A percentile compares a stretch with the other conserved stretches of the same genome.
These are phyloP conservation scores for Netelia inedita DNA, from an alignment of 2,888 invertebrate genomes.

Conservation along the genomic window DNA sequence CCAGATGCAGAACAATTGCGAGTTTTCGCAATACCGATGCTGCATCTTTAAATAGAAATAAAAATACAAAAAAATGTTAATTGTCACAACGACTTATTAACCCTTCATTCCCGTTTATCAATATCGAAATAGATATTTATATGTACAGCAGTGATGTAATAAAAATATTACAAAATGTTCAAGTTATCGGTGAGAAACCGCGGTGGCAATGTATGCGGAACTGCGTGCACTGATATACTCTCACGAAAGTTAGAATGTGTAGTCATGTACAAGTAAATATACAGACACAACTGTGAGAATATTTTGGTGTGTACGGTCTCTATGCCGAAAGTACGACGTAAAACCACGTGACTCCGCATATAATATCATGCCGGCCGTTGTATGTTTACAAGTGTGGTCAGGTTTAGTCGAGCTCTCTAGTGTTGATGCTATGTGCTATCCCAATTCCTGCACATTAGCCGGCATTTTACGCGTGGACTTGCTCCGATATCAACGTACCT, in stretches of 20 bases:
- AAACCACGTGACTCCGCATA: slow-evolving; percentile 18
- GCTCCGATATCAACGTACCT: neutral
- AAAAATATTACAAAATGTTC: neutral
- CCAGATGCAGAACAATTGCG: slow-evolving; percentile 14
- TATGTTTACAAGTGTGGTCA: neutral
- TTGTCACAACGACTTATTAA: slow-evolving; percentile 8
- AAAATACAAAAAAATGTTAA: slow-evolving; percentile 28
- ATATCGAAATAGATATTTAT: slow-evolving; percentile 19
- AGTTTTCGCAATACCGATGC: slow-evolving; percentile 23
- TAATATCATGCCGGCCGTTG: neutral
- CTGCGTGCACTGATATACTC: too few species aligned
- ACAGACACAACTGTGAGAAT: slow-evolving; percentile 16
- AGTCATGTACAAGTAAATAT: too few species aligned
- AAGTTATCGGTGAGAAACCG: too few species aligned
- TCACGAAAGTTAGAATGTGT: too few species aligned
- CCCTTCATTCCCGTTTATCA: neutral
- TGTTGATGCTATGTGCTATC: neutral
- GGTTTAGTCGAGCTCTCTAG: neutral
- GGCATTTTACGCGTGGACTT: slow-evolving; percentile 18
- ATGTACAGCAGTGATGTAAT: neutral
- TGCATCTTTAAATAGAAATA: slow-evolving; percentile 8
- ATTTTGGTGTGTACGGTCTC: slow-evolving; percentile 9
- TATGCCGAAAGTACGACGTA: neutral
- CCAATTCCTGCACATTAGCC: slow-evolving; percentile 2
- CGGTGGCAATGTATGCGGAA: too few species aligned